These are phyloP conservation scores for Panagrolaimus sp. DNA, from an alignment of 1,140 invertebrate genomes.

Conservation along the genomic window DNA sequence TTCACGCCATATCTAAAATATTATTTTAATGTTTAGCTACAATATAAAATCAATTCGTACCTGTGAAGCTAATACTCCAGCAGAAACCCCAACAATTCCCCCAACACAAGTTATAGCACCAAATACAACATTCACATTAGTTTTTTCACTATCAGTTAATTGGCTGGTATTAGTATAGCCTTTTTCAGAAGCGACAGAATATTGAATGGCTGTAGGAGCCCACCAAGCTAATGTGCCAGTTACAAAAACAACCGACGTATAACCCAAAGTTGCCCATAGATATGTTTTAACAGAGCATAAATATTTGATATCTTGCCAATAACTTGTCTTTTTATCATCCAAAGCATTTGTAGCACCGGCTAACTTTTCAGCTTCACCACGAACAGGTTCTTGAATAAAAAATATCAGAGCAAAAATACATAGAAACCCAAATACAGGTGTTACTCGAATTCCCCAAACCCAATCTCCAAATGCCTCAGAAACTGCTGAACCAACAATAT, in stretches of 20 bases:
- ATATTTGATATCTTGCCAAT: constrained; percentile 32
- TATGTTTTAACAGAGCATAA: constrained; percentile 74
- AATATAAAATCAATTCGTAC: too few relatives aligned
- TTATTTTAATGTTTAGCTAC: too few relatives aligned
- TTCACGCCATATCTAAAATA: neutral
- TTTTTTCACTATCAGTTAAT: constrained; percentile 7
- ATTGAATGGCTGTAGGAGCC: constrained; percentile 72
- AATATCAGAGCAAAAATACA: constrained; percentile 75
- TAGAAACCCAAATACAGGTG: constrained; percentile 75
- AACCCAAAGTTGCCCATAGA: constrained; percentile 82
- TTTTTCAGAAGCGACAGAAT: constrained; percentile 19
- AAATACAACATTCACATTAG: constrained; percentile 81
- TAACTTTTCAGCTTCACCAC: constrained; percentile 73
- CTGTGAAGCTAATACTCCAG: constrained; percentile 66
- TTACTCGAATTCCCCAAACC: constrained; percentile 80
- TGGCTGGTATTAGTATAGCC: constrained; percentile 3
- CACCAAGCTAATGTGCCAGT: constrained; percentile 90
- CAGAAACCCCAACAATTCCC: constrained; percentile 84
- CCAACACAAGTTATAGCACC: constrained; percentile 84
- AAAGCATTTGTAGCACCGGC: constrained; percentile 71
- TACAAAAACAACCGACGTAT: constrained; percentile 93
- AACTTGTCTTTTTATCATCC: constrained; percentile 17
- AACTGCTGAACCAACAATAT: constrained; percentile 82
- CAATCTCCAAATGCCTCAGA: constrained; percentile 72
- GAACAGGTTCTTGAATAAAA: constrained; percentile 75